phyloP scores from a whole-genome alignment of 2,888 invertebrate species.

The Dilophus febrilis region DNA sequence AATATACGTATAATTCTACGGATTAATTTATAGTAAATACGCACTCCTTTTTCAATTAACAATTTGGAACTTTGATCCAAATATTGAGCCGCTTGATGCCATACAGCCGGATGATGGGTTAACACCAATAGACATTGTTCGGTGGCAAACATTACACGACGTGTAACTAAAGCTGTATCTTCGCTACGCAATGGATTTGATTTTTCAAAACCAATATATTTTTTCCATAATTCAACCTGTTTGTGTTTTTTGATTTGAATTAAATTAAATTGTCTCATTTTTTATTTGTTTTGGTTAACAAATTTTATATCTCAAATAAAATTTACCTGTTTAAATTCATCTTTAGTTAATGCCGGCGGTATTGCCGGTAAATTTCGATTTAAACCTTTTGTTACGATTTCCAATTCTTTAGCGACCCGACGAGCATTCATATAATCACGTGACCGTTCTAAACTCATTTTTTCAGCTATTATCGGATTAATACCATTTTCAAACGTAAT shows the following conservation, averaged over 20 bases:
- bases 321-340: slow-evolving; percentile 78
- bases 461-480: slow-evolving; percentile 65
- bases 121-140: slow-evolving; percentile 93
- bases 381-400: slow-evolving; percentile 84
- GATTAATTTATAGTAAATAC: slow-evolving; percentile 24
- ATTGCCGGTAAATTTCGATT: slow-evolving; percentile 92
- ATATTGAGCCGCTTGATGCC: slow-evolving; percentile 97
- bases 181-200: slow-evolving; percentile 91
- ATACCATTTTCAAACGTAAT: slow-evolving; percentile 90
- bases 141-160: slow-evolving; percentile 94
- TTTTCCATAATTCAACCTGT: slow-evolving; percentile 96
- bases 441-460: slow-evolving; percentile 92
- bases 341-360: slow-evolving; percentile 80
- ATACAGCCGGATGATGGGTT: slow-evolving; percentile 95
- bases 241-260: slow-evolving; percentile 3
- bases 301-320: not conserved
- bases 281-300: not conserved
- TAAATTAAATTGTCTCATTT: slow-evolving; percentile 6
- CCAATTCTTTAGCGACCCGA: slow-evolving; percentile 89
- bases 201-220: slow-evolving; percentile 95
- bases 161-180: slow-evolving; percentile 82
- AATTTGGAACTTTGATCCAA: slow-evolving; percentile 88
- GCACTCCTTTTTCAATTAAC: slow-evolving; percentile 84
- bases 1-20: too few relatives aligned
- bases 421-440: slow-evolving; percentile 96